Evolutionary conservation across 2,797 vertebrate genomes (phyloP).

Genomic region (Bovichtus variegatus): DNA sequence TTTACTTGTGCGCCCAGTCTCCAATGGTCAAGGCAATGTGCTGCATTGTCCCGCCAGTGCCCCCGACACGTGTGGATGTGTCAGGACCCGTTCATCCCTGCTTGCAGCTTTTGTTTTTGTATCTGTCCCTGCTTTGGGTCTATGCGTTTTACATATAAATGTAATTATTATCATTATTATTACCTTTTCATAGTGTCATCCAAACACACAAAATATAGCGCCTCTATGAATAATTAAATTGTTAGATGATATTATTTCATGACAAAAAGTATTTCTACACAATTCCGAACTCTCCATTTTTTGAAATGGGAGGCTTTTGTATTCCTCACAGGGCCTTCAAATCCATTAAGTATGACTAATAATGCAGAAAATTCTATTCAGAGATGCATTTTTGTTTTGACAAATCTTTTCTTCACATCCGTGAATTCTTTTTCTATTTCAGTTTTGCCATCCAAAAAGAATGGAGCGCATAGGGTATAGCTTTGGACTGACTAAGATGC

Average conservation of each 20-base stretch:
- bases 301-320: constrained; percentile 36
- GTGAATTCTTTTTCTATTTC: constrained; percentile 30
- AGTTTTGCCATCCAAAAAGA: constrained; percentile 19
- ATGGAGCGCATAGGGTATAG: constrained; percentile 6
- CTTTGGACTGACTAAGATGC: constrained; percentile 30
- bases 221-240: constrained; percentile 34
- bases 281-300: constrained; percentile 7
- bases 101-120: too few species aligned
- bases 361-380: constrained; percentile 63
- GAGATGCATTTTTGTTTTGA: constrained; percentile 57
- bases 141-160: too few species aligned
- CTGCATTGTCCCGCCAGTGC: too few species aligned
- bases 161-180: too few species aligned
- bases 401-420: constrained; percentile 56
- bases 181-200: background rate
- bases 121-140: too few species aligned
- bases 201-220: constrained; percentile 15
- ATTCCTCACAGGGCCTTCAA: constrained; percentile 39
- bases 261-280: constrained; percentile 40
- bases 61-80: too few species aligned
- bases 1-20: too few species aligned
- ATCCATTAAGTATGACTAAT: constrained; percentile 70
- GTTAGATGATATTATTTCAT: constrained; percentile 54
- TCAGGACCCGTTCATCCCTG: too few species aligned
- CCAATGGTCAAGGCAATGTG: too few species aligned